phyloP scores from a whole-genome alignment of 1,140 invertebrate genomes.

The Trachymyrmex cornetzi region DNA sequence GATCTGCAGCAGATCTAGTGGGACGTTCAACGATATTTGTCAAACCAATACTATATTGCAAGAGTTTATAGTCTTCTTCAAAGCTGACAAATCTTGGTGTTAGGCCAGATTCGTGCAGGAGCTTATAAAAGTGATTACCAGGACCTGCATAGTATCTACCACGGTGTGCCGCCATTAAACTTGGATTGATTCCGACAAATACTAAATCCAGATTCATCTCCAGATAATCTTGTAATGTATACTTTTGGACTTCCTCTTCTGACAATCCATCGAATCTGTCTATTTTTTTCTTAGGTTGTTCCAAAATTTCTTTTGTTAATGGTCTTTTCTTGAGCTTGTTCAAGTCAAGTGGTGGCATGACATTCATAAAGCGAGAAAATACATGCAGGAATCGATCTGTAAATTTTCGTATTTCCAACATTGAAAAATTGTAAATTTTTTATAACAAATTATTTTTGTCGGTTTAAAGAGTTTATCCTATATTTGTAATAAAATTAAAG shows the following conservation, averaged over 20 bases:
- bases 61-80: slow-evolving; percentile 82
- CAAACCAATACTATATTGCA: slow-evolving; percentile 81
- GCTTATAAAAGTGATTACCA: slow-evolving; percentile 86
- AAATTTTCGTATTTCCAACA: background rate
- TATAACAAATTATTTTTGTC: background rate
- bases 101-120: slow-evolving; percentile 81
- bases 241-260: slow-evolving; percentile 82
- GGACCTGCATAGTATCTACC: slow-evolving; percentile 85
- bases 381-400: slow-evolving; percentile 25
- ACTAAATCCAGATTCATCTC: slow-evolving; percentile 82
- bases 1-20: slow-evolving; percentile 83
- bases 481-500: background rate
- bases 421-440: background rate
- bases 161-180: slow-evolving; percentile 83
- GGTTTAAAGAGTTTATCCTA: background rate
- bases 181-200: slow-evolving; percentile 85
- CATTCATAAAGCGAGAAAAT: background rate
- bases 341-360: slow-evolving; percentile 77
- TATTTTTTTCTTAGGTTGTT: slow-evolving; percentile 74
- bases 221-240: slow-evolving; percentile 81
- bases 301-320: background rate
- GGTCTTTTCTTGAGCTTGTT: slow-evolving; percentile 76
- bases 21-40: slow-evolving; percentile 84
- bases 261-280: slow-evolving; percentile 82
- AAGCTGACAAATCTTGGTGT: slow-evolving; percentile 78